Percentiles rank a stretch among this genome's conserved stretches.
These are phyloP conservation scores for Dasyprocta punctata DNA, from an alignment of 2,113 vertebrate species.

Conservation along the genomic window DNA sequence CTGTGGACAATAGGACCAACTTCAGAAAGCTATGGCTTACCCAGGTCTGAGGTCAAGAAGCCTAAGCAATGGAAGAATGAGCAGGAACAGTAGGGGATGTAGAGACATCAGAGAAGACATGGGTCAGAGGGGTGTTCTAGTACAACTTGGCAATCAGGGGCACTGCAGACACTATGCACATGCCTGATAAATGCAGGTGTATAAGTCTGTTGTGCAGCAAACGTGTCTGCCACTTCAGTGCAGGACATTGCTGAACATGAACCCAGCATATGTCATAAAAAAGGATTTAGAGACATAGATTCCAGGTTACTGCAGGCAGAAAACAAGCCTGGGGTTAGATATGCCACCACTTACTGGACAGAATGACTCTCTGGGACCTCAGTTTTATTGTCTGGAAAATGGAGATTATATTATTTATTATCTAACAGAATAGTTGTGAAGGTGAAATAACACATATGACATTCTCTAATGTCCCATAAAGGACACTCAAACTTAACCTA, in stretches of 20 bases:
- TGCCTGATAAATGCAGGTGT: fast-evolving
- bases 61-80: not conserved
- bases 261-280: not conserved
- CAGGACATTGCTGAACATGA: not conserved
- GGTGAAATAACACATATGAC: fast-evolving
- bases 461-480: not conserved
- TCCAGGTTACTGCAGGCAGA: not conserved
- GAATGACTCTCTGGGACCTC: not conserved
- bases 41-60: not conserved
- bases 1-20: not conserved
- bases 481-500: not conserved
- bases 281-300: no score
- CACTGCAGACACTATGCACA: fast-evolving
- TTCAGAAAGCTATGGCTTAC: not conserved
- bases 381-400: not conserved
- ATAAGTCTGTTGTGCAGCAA: not conserved
- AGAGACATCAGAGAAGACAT: not conserved
- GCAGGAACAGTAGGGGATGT: fast-evolving
- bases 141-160: fast-evolving
- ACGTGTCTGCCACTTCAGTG: fast-evolving
- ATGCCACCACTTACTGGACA: not conserved
- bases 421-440: not conserved
- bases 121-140: not conserved
- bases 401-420: not conserved
- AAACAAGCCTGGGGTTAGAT: not conserved